phyloP scores from a whole-genome alignment of 2,888 invertebrate species.

The Phaonia tiefii region DNA sequence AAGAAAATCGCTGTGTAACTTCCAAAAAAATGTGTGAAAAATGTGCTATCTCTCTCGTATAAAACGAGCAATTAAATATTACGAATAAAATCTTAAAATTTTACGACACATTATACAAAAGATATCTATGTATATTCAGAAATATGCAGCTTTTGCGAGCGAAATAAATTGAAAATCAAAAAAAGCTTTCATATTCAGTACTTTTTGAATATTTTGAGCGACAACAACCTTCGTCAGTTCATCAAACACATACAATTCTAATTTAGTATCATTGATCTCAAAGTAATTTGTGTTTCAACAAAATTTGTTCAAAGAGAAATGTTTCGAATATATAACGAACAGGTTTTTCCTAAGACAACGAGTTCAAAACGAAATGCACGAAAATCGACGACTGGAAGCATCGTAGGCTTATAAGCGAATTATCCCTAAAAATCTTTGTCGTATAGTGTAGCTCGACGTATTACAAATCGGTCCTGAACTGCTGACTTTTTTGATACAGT shows the following conservation, averaged over 20 bases:
- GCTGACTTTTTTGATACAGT: neutral
- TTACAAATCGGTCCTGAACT: too few relatives aligned
- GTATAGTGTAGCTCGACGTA: neutral
- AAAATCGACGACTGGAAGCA: constrained; percentile 20
- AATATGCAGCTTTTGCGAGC: constrained; percentile 24
- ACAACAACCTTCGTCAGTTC: neutral
- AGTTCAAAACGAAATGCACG: constrained; percentile 63
- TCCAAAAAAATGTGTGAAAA: constrained; percentile 1
- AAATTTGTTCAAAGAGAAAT: constrained; percentile 42
- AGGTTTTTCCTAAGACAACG: constrained; percentile 21
- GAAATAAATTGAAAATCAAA: neutral
- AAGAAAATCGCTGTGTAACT: constrained; percentile 11
- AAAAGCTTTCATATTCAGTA: constrained; percentile 29
- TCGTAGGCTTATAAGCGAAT: neutral
- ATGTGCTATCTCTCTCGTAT: neutral
- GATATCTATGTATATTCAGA: constrained; percentile 23
- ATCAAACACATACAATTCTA: neutral
- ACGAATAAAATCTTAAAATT: constrained; percentile 12
- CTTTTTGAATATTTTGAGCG: constrained; percentile 13
- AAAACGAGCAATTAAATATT: too few relatives aligned
- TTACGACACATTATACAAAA: constrained; percentile 9
- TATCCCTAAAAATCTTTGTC: neutral
- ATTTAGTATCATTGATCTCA: neutral
- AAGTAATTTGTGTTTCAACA: neutral
- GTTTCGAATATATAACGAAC: constrained; percentile 42